Evolutionary conservation across 1,140 invertebrate genomes (phyloP), one percentile per base, ranked within the genome.

Genomic region (Leucophenga varia): DNA sequence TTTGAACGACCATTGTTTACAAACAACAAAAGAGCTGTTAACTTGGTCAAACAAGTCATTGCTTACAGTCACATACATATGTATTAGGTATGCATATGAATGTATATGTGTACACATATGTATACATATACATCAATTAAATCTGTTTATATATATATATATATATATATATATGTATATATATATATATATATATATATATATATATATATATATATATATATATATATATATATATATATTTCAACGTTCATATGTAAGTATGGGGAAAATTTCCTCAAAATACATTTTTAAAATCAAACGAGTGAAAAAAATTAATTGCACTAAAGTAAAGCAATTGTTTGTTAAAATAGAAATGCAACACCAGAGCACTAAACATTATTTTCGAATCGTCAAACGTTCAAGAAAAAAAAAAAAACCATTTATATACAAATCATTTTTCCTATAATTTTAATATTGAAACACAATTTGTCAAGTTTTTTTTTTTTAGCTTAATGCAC

Each of bases 381-480:
- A 22, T n/a, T 21, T 41, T 41, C 46, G 32, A 19, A 54, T 19
- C 22, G 17, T 38, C 36, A 47, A 41, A 54, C 52, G 52, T 54
- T 51, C 52, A 54, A 46, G 47, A 54, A 54, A 51, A 54, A 47
- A 54, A 36, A 42, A 51, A 54, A 54, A 47, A 51, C 38, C 49
- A 54, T 51, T 50, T 35, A 50, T 54, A 50, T 50, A 54, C 49
- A 54, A 43, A 43, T 47, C 51, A 54, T 54, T 21, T 53, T 54
- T n/a, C n/a, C n/a, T n/a, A n/a, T n/a, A n/a, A n/a, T n/a, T n/a
- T n/a, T n/a, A n/a, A n/a, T n/a, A n/a, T n/a, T n/a, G n/a, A n/a
- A n/a, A n/a, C n/a, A n/a, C n/a, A n/a, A n/a, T n/a, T n/a, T n/a
- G n/a, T n/a, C n/a, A n/a, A n/a, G n/a, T n/a, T n/a, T n/a, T n/a